Percentiles rank a stretch among this genome's conserved stretches.
phyloP scores from a whole-genome alignment of 2,888 invertebrate species.

The Drosophila lutescens region DNA sequence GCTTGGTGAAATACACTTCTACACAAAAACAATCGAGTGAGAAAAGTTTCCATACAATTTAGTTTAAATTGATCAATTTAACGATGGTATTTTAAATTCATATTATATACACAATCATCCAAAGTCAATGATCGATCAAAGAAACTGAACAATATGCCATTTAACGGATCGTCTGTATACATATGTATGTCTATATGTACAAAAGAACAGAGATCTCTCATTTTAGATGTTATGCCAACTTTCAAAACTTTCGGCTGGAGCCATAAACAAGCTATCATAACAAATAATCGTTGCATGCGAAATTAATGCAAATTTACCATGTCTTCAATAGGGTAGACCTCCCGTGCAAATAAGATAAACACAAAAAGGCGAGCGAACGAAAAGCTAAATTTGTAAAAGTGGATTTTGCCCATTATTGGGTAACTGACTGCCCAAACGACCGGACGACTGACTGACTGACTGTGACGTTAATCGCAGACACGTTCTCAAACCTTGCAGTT shows the following conservation, averaged over 20 bases:
- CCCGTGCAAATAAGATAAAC: conserved; percentile 3
- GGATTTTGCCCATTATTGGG: conserved; percentile 23
- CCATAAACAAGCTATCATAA: conserved; percentile 3
- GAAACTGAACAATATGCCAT: conserved; percentile 9
- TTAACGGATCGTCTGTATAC: conserved; percentile 12
- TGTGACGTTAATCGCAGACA: conserved; percentile 42
- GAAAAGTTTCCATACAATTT: background rate
- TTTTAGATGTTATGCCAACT: conserved; percentile 12
- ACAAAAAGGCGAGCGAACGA: conserved; percentile 1
- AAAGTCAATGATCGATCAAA: conserved; percentile 5
- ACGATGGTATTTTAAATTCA: background rate
- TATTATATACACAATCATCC: background rate
- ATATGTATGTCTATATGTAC: background rate
- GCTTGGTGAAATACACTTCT: background rate
- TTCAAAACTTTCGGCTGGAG: conserved; percentile 48
- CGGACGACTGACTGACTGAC: conserved; percentile 3
- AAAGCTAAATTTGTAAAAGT: conserved; percentile 3
- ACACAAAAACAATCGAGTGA: background rate
- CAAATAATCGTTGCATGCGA: conserved; percentile 41
- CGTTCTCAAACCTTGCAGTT: conserved; percentile 42
- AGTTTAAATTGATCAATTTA: background rate
- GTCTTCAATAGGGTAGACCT: background rate
- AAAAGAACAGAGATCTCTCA: conserved; percentile 1
- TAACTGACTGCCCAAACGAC: conserved; percentile 4
- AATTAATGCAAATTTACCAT: conserved; percentile 48